A percentile compares a stretch with the other conserved stretches of the same genome.
These are phyloP conservation scores for Diploptera punctata DNA, from an alignment of 2,888 invertebrate genomes.

Conservation along the genomic window DNA sequence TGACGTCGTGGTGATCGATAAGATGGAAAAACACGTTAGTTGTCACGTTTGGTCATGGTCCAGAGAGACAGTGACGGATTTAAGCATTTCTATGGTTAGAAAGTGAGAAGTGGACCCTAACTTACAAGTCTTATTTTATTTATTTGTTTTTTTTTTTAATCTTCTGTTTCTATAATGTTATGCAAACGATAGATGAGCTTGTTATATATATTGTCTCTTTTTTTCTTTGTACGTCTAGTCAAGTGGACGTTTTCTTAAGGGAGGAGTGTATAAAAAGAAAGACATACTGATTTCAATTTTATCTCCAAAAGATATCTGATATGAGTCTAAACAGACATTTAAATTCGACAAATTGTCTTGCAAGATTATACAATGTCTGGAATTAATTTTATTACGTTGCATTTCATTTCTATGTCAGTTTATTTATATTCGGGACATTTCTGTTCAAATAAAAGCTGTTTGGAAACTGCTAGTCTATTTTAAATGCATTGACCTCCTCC, in stretches of 20 bases:
- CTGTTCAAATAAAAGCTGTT: too few species aligned
- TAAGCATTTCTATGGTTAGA: background rate
- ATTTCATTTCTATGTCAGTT: too few species aligned
- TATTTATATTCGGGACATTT: too few species aligned
- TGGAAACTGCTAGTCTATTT: too few species aligned
- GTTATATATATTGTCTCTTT: background rate
- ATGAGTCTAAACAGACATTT: too few species aligned
- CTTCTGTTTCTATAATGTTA: too few species aligned
- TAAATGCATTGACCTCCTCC: too few species aligned
- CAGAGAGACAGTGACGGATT: conserved; percentile 12
- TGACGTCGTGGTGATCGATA: conserved; percentile 9
- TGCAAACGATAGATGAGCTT: background rate
- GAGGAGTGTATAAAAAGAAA: background rate
- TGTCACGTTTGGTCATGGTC: background rate
- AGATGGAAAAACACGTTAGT: conserved; percentile 4
- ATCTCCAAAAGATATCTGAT: background rate
- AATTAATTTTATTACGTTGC: too few species aligned
- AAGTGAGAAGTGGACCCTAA: background rate
- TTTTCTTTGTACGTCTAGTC: background rate
- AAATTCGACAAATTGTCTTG: too few species aligned
- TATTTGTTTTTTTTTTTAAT: too few species aligned
- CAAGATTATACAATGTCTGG: too few species aligned
- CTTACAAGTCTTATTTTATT: background rate
- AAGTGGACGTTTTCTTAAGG: background rate
- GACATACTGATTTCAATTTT: background rate